Base-by-base conservation (phyloP, 2,113 vertebrate species). In the Otolemur garnettii region DNA sequence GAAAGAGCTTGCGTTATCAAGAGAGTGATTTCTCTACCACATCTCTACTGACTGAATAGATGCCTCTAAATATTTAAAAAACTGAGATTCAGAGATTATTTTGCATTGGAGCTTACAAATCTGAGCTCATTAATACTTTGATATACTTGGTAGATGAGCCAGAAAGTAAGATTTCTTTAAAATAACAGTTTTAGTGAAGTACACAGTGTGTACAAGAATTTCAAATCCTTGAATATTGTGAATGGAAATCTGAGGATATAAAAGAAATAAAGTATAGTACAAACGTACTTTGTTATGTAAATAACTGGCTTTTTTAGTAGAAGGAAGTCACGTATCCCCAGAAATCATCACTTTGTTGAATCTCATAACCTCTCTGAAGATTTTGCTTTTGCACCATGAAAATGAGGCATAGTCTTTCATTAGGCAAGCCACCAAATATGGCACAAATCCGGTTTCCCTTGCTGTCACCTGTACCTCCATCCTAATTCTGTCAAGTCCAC, bases 221-320 rank as follows among this genome's bases (percentile, higher is more conserved):
- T 85, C 74, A 87, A 78, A 89, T 74, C 45, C 53, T 91, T 81
- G 77, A 77, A 64, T 42, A 15, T 35, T 82, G 33, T 50, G 30
- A 72, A n/a, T 30, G 7, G 50, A 75, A 2, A 94, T 28, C 28
- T 69, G 22, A 91, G 17, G 8, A 19, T 80, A 64, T 30, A 8
- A 74, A 86, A 79, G n/a, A 75, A 62, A 75, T 22, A 12, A 96
- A 94, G 2, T 50, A 28, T 15, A 77, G 19, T 7, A 21, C 7
- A 8, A 22, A 35, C 33, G 19, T 18, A 42, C 4, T 78, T 59
- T 85, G 18, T 35, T 85, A 72, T 24, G 8, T 83, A 71, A 72
- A 74, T 87, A 77, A 82, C 68, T 79, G 69, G 79, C 24, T 42
- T 94, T 93, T 64, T 66, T 9, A 91, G 68, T 91, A 81, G 55